Percentiles rank a stretch among this genome's conserved stretches.
Evolutionary conservation across 1,140 invertebrate genomes (phyloP).

Genomic region (Oncopodura yosiiana): DNA sequence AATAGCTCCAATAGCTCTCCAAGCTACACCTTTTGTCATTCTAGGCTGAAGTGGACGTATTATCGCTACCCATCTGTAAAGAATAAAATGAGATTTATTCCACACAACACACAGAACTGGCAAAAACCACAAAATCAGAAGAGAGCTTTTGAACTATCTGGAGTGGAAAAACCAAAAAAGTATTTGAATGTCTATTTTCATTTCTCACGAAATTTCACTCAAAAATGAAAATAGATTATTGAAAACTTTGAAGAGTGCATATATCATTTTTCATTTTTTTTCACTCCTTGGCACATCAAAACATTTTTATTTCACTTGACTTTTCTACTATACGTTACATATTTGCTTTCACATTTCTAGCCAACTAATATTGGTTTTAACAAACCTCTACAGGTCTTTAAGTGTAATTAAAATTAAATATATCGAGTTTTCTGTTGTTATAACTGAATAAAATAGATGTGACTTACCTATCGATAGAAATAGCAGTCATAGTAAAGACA

Average conservation of each 20-base stretch:
- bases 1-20: conserved; percentile 64
- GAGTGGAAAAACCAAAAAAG: background rate
- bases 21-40: conserved; percentile 65
- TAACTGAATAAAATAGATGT: background rate
- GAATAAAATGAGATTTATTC: conserved; percentile 26
- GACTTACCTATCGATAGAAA: conserved; percentile 67
- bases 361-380: too few species aligned
- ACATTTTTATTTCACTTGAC: too few species aligned
- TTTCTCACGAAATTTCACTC: background rate
- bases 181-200: background rate
- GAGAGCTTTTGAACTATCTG: too few species aligned
- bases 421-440: too few species aligned
- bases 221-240: background rate
- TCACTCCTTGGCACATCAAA: too few species aligned
- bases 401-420: too few species aligned
- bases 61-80: conserved; percentile 78
- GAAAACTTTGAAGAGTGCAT: too few species aligned
- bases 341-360: too few species aligned
- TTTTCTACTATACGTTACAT: too few species aligned
- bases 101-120: conserved; percentile 2
- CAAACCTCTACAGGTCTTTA: too few species aligned
- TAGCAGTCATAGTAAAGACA: conserved; percentile 80
- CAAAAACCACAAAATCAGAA: background rate
- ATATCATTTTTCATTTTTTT: too few species aligned
- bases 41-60: conserved; percentile 74